Conservation (phyloP, 2,113 vertebrate genomes). For the Sphaerodactylus townsendi region DNA sequence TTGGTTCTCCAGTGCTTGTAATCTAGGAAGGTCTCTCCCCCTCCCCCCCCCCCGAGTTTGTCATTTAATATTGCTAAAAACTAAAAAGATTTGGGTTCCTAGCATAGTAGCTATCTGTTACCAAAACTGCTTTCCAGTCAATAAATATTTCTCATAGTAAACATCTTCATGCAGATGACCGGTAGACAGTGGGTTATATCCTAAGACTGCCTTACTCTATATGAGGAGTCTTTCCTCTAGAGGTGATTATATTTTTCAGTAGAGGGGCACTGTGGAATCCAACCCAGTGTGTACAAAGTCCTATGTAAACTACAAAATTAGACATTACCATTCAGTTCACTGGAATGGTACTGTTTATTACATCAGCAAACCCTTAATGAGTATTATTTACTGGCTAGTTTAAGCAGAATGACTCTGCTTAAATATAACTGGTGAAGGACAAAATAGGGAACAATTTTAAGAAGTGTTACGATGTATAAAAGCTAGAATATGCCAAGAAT, state of each 20-base stretch:
- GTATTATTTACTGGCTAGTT: neutral
- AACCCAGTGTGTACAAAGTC: neutral
- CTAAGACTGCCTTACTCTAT: neutral
- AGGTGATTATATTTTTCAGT: neutral
- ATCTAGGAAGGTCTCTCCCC: neutral
- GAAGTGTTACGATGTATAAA: conserved; percentile 3
- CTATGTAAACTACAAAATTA: neutral
- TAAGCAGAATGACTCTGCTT: neutral
- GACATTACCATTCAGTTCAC: neutral
- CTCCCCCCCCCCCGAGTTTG: conserved; percentile 1
- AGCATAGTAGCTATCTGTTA: conserved; percentile 31
- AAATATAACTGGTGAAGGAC: neutral
- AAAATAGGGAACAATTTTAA: conserved; percentile 23
- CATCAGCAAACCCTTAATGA: neutral
- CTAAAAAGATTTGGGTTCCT: conserved; percentile 34
- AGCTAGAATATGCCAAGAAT: neutral
- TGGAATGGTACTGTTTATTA: neutral
- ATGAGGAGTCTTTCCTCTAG: neutral
- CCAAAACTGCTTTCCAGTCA: conserved; percentile 11
- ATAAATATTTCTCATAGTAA: conserved; percentile 16
- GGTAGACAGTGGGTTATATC: no score
- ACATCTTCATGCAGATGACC: neutral
- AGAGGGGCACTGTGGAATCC: neutral
- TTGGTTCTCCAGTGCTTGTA: neutral
- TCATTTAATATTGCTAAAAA: conserved; percentile 13